A percentile compares a stretch with the other conserved stretches of the same genome.
Evolutionary conservation across 1,140 invertebrate genomes (phyloP).

Genomic region (Lepidurus apus): DNA sequence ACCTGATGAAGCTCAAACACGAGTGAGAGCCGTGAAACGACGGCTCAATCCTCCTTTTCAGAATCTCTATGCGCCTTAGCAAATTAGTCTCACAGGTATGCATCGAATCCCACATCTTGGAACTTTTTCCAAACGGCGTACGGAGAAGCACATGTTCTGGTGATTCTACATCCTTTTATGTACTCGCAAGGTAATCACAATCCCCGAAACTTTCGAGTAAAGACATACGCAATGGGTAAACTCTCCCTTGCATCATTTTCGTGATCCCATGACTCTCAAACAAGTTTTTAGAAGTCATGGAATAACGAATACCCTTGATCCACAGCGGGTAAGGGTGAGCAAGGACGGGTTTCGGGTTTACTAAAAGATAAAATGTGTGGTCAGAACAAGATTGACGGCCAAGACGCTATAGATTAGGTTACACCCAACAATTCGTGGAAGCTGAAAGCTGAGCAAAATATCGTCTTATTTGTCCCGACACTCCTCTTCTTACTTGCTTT

Average conservation of each 20-base stretch:
- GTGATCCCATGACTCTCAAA: too few relatives aligned
- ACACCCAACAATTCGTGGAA: neutral
- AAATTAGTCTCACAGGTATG: constrained; percentile 19
- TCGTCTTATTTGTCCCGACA: constrained; percentile 9
- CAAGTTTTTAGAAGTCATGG: too few relatives aligned
- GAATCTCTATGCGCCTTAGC: neutral
- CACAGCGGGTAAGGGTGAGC: too few relatives aligned
- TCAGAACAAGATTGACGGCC: too few relatives aligned
- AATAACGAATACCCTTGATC: too few relatives aligned
- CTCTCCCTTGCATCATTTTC: too few relatives aligned
- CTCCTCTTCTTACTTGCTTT: neutral
- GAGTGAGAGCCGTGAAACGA: constrained; percentile 18
- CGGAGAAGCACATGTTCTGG: neutral
- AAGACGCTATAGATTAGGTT: neutral
- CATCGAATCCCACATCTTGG: neutral
- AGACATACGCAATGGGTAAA: too few relatives aligned
- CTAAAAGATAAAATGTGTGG: too few relatives aligned
- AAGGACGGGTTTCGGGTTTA: too few relatives aligned
- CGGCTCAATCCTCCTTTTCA: constrained; percentile 21
- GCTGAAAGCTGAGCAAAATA: neutral
- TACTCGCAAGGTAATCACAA: too few relatives aligned
- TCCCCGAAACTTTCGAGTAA: too few relatives aligned
- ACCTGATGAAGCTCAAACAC: constrained; percentile 17
- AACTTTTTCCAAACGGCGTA: neutral
- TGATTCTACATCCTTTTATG: neutral